phyloP scores from a whole-genome alignment of 2,888 invertebrate genomes.

The Eretmocerus hayati region DNA sequence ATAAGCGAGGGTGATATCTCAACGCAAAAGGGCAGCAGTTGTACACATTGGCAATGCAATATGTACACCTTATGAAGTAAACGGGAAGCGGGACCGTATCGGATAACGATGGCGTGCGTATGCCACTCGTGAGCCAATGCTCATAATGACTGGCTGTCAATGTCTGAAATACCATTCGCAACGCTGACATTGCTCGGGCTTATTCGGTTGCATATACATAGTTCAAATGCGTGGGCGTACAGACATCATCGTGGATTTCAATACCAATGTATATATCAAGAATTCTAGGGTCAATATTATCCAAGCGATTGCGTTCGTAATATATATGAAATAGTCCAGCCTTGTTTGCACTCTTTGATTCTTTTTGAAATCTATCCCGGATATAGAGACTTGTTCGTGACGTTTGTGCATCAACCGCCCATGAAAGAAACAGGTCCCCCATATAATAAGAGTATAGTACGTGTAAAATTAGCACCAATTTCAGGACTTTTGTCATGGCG shows the following conservation, averaged over 20 bases:
- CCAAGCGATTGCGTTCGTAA: conserved; percentile 37
- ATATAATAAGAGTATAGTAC: conserved; percentile 27
- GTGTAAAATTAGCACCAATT: conserved; percentile 42
- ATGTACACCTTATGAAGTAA: too few species aligned
- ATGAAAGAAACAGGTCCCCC: conserved; percentile 3
- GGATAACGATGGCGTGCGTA: too few species aligned
- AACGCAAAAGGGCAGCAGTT: too few species aligned
- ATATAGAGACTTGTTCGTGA: neutral
- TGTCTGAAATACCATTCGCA: conserved; percentile 34
- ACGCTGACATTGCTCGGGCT: too few species aligned
- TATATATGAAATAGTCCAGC: conserved; percentile 28
- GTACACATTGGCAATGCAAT: too few species aligned
- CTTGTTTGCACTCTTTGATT: conserved; percentile 34
- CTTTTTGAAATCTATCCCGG: neutral
- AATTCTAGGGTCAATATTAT: conserved; percentile 41
- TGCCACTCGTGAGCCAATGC: neutral
- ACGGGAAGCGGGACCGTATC: too few species aligned
- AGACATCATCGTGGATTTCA: too few species aligned
- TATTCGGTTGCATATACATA: neutral
- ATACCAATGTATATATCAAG: too few species aligned
- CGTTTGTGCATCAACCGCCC: too few species aligned
- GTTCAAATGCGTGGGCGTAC: conserved; percentile 31
- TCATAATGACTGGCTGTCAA: conserved; percentile 44
- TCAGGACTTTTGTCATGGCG: neutral
- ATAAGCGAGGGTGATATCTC: too few species aligned